Conservation (phyloP, 2,113 vertebrate species). For the Gnathonemus echidnorhynchus region DNA sequence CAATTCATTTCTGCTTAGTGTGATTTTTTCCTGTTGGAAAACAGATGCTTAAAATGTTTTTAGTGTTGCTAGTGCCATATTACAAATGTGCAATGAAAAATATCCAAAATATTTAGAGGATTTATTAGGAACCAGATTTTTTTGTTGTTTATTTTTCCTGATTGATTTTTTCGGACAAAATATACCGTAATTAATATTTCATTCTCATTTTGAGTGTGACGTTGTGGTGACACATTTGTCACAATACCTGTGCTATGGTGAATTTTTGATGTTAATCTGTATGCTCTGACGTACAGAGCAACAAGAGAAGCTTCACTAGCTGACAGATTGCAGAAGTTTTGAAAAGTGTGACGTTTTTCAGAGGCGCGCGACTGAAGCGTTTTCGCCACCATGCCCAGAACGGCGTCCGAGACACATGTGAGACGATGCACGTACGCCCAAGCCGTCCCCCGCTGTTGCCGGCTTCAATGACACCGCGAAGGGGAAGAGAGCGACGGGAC, state of each 20-base stretch:
- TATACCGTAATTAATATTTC: neutral
- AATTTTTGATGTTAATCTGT: neutral
- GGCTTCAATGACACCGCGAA: conserved; percentile 56
- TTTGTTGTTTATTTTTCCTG: neutral
- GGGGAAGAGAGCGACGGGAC: conserved; percentile 40
- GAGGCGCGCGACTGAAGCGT: neutral
- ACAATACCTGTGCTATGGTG: neutral
- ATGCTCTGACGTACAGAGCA: neutral
- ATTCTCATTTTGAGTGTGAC: neutral
- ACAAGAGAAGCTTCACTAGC: neutral
- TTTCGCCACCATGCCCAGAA: conserved; percentile 32
- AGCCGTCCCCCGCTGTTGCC: conserved; percentile 69
- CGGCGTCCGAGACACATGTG: conserved; percentile 32
- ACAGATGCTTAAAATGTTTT: neutral
- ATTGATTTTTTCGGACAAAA: neutral
- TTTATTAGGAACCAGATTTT: neutral
- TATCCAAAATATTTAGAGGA: neutral
- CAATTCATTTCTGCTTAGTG: neutral
- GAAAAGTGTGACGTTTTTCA: neutral
- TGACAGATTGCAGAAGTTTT: neutral
- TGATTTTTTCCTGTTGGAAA: neutral
- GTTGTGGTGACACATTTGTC: neutral
- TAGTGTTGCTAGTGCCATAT: neutral
- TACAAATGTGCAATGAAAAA: neutral
- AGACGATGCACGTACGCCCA: conserved; percentile 63